A percentile compares a stretch with the other conserved stretches of the same genome.
These are phyloP conservation scores for Eulemur rubriventer DNA, from an alignment of 2,797 vertebrate species.

Conservation along the genomic window DNA sequence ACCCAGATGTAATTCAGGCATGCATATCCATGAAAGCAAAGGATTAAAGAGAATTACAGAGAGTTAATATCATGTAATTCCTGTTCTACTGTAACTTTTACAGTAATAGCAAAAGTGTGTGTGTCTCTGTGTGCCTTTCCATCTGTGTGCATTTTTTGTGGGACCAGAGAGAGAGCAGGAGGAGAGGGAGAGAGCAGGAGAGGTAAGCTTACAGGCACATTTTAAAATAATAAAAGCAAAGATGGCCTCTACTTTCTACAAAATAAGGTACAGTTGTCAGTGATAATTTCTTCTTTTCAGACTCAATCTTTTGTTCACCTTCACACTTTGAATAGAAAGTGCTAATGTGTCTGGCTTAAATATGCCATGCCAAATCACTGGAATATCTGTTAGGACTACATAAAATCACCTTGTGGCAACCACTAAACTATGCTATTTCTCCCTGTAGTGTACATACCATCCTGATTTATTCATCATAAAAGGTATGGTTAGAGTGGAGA, in stretches of 20 bases:
- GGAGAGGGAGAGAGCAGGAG: too few species aligned
- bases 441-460: too few species aligned
- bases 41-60: neutral
- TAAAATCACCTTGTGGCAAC: neutral
- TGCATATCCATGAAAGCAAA: neutral
- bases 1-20: neutral
- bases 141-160: neutral
- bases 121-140: too few species aligned
- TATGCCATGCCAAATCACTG: accelerated
- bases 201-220: neutral
- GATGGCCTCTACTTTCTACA: neutral
- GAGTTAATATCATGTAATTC: neutral
- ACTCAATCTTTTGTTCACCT: neutral
- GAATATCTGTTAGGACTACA: neutral
- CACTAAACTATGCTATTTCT: neutral
- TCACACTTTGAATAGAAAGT: neutral
- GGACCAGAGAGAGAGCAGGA: accelerated
- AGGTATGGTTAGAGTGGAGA: neutral
- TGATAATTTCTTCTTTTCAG: neutral
- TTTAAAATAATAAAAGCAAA: neutral
- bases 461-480: neutral
- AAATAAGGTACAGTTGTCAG: neutral
- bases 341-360: neutral
- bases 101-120: neutral
- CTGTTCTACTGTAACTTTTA: neutral